Evolutionary conservation across 1,140 invertebrate species (phyloP).

Genomic region (Stenopsyche tienmushanensis): DNA sequence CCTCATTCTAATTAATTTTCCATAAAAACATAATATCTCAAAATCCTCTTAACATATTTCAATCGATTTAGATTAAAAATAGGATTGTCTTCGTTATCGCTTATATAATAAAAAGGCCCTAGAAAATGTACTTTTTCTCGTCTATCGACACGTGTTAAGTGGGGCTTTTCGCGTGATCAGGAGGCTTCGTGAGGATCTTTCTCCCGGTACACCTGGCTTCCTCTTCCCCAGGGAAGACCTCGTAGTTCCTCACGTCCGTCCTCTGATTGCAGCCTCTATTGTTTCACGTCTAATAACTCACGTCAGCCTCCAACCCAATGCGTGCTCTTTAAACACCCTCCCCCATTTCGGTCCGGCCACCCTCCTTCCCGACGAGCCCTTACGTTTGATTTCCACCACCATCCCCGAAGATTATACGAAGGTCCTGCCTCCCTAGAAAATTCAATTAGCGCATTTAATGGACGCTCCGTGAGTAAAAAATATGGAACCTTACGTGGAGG

Average conservation of each 20-base stretch:
- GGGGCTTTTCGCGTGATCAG: neutral
- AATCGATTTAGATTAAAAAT: too few species aligned
- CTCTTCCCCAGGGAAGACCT: neutral
- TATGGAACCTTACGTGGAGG: neutral
- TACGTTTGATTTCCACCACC: neutral
- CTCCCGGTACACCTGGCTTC: neutral
- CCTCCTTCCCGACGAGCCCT: neutral
- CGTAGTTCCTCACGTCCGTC: neutral
- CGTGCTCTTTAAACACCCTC: neutral
- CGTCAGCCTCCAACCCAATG: neutral
- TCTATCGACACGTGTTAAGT: neutral
- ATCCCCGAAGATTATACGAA: neutral
- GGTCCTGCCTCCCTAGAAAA: neutral
- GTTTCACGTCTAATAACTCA: constrained; percentile 8
- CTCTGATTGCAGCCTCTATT: constrained; percentile 5
- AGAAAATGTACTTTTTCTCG: neutral
- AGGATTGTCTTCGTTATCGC: too few species aligned
- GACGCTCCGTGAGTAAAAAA: constrained; percentile 7
- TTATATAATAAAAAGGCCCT: neutral
- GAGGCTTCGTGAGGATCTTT: too few species aligned
- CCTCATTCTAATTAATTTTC: too few species aligned
- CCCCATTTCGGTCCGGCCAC: neutral
- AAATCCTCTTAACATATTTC: too few species aligned
- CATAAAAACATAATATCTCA: too few species aligned
- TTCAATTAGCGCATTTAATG: constrained; percentile 19